Conservation (phyloP, 2,888 invertebrate species). For the Thecophora atra region DNA sequence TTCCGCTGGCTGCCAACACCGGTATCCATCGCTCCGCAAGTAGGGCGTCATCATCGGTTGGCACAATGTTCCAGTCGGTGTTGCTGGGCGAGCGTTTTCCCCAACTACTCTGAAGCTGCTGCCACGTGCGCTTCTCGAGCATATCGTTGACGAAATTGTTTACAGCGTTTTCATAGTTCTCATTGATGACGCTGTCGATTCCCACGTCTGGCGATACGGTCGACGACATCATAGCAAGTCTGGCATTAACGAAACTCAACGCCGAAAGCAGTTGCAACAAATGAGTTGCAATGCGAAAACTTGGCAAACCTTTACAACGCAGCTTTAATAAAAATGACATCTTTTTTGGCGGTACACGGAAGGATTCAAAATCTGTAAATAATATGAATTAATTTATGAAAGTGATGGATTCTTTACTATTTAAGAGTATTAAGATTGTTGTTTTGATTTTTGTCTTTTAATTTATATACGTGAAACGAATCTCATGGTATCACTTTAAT, state of each 20-base stretch:
- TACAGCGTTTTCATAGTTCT: constrained; percentile 32
- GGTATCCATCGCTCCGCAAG: constrained; percentile 52
- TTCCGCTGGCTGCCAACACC: constrained; percentile 50
- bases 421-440: not conserved
- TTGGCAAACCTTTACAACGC: constrained; percentile 6
- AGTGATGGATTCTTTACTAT: not conserved
- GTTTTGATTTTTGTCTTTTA: not conserved
- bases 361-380: not conserved
- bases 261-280: constrained; percentile 34
- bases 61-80: constrained; percentile 29
- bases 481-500: too few relatives aligned
- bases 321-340: constrained; percentile 8
- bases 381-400: not conserved
- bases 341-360: not conserved
- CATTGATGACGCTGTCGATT: constrained; percentile 29
- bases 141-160: constrained; percentile 24
- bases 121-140: constrained; percentile 71
- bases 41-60: constrained; percentile 47
- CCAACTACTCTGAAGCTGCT: constrained; percentile 71
- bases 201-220: constrained; percentile 20
- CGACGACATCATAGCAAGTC: constrained; percentile 29
- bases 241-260: constrained; percentile 27
- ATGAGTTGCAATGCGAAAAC: constrained; percentile 6
- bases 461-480: too few relatives aligned
- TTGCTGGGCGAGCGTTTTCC: constrained; percentile 31